A percentile compares a stretch with the other conserved stretches of the same genome.
These are phyloP conservation scores for Tenthredo notha DNA, from an alignment of 2,888 invertebrate species.

Conservation along the genomic window DNA sequence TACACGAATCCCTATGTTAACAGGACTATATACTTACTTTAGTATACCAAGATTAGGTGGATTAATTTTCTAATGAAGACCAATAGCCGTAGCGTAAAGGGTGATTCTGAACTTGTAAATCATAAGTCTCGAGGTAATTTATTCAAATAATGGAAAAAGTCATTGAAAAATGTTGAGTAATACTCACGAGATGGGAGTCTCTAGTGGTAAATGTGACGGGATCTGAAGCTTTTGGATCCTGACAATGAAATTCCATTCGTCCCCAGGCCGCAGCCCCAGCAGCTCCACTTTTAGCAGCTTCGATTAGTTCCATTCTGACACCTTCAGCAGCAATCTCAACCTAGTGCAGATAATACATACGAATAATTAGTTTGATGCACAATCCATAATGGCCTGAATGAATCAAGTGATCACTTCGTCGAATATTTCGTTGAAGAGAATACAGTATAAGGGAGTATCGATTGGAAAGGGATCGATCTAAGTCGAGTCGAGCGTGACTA, in stretches of 20 bases:
- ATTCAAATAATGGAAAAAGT: not conserved
- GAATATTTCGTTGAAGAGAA: no score
- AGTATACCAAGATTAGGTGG: not conserved
- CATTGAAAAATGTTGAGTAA: conserved; percentile 32
- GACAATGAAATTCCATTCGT: conserved; percentile 92
- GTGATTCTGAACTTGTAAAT: not conserved
- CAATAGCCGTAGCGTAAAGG: not conserved
- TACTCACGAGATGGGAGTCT: conserved; percentile 93
- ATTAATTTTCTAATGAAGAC: not conserved
- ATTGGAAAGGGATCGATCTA: no score
- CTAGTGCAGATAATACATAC: conserved; percentile 78
- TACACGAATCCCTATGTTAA: not conserved
- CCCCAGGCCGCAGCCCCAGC: conserved; percentile 82
- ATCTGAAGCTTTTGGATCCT: conserved; percentile 91
- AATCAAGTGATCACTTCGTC: not conserved
- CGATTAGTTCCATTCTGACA: conserved; percentile 91
- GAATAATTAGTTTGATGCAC: not conserved
- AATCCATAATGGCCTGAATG: not conserved
- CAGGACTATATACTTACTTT: conserved; percentile 2
- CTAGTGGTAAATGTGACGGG: conserved; percentile 95
- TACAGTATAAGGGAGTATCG: no score
- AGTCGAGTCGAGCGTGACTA: no score
- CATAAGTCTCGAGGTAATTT: not conserved
- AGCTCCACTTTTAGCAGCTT: conserved; percentile 91
- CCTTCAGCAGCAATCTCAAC: conserved; percentile 96